These are phyloP conservation scores for Agrypnus murinus DNA, from an alignment of 2,888 invertebrate species.

Conservation along the genomic window DNA sequence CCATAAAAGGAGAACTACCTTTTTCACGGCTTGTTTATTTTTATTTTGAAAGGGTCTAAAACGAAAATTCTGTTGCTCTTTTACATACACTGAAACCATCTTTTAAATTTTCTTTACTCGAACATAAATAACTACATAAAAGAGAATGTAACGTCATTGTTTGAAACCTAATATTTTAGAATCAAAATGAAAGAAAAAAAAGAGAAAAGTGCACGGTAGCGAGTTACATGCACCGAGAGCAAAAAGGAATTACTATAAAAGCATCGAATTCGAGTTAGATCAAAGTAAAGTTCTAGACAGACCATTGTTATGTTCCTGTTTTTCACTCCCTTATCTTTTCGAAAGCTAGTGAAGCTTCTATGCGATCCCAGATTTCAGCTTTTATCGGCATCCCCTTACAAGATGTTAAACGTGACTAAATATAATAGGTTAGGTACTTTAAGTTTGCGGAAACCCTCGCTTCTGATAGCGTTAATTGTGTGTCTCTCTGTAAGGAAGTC, in stretches of 20 bases:
- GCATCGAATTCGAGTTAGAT: slow-evolving; percentile 24
- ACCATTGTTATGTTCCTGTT: slow-evolving; percentile 26
- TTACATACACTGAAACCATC: neutral
- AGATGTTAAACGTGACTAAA: slow-evolving; percentile 26
- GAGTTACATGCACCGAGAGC: slow-evolving; percentile 10
- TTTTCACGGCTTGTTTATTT: slow-evolving; percentile 23
- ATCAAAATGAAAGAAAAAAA: no score
- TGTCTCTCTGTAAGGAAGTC: slow-evolving; percentile 26
- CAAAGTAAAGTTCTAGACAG: slow-evolving; percentile 27
- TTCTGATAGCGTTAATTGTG: slow-evolving; percentile 27
- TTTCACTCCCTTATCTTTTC: slow-evolving; percentile 22
- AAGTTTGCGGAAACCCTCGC: slow-evolving; percentile 16
- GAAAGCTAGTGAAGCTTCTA: slow-evolving; percentile 16
- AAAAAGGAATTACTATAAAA: slow-evolving; percentile 26
- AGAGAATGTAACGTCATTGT: neutral
- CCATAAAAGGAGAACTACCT: slow-evolving; percentile 22
- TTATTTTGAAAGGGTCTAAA: neutral
- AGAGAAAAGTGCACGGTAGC: neutral
- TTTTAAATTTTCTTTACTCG: neutral
- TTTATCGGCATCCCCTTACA: slow-evolving; percentile 23
- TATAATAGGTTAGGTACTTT: slow-evolving; percentile 26
- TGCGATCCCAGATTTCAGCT: slow-evolving; percentile 20
- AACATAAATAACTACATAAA: neutral
- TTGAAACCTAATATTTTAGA: no score
- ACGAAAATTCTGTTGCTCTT: neutral